Percentiles rank a stretch among this genome's conserved stretches.
Conservation (phyloP, 2,797 vertebrate genomes). For the Coregonus sp. region DNA sequence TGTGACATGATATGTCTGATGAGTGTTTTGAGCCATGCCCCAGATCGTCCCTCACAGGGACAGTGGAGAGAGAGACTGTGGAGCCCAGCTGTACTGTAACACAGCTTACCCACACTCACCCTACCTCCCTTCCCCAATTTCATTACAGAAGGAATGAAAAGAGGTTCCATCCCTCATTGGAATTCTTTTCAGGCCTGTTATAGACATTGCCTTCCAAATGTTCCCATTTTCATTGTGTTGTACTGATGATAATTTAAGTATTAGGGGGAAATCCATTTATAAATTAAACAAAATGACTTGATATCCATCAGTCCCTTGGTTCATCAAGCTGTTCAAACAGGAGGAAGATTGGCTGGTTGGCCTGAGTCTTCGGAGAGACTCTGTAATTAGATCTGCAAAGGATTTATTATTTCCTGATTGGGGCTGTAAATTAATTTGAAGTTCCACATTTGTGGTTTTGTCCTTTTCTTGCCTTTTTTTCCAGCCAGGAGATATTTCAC, state of each 20-base stretch:
- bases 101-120: neutral
- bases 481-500: slow-evolving; percentile 83
- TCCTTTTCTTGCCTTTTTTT: slow-evolving; percentile 73
- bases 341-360: slow-evolving; percentile 86
- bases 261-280: slow-evolving; percentile 93
- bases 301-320: slow-evolving; percentile 92
- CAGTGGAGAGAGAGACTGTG: neutral
- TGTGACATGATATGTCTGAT: slow-evolving; percentile 26
- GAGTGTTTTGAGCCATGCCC: slow-evolving; percentile 1
- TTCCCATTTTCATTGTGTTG: slow-evolving; percentile 38
- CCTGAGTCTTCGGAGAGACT: slow-evolving; percentile 86
- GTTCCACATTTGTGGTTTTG: slow-evolving; percentile 92
- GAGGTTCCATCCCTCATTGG: slow-evolving; percentile 9
- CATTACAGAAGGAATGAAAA: neutral
- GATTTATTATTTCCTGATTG: slow-evolving; percentile 93
- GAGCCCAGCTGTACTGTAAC: neutral
- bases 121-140: neutral
- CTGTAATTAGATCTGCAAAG: slow-evolving; percentile 91
- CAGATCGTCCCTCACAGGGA: neutral
- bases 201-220: slow-evolving; percentile 24
- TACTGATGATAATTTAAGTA: slow-evolving; percentile 92
- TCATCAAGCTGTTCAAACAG: slow-evolving; percentile 91
- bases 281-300: slow-evolving; percentile 94
- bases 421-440: slow-evolving; percentile 94
- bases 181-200: slow-evolving; percentile 19